Evolutionary conservation across 2,888 invertebrate genomes (phyloP).

Genomic region (Xestia xanthographa): DNA sequence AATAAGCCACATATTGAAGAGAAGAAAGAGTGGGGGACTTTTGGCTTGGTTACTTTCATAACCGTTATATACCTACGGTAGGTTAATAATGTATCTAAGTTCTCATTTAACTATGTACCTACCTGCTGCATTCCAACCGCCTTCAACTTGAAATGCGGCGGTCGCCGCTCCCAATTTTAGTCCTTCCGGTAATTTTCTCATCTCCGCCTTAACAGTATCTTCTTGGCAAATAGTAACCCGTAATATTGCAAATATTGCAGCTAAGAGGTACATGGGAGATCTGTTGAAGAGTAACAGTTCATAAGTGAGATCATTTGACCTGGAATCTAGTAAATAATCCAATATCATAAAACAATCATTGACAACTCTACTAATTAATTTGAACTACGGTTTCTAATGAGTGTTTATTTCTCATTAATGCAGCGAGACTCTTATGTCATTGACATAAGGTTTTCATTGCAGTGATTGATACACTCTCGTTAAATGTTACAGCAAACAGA

Average conservation of each 20-base stretch:
- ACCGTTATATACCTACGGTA: not conserved
- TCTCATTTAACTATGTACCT: not conserved
- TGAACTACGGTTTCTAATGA: not conserved
- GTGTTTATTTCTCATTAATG: slow-evolving; percentile 11
- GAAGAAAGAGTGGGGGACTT: no score
- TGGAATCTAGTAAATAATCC: not conserved
- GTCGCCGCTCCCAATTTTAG: slow-evolving; percentile 79
- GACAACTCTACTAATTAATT: not conserved
- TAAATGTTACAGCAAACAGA: not conserved
- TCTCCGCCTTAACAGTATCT: slow-evolving; percentile 1
- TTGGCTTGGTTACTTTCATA: not conserved
- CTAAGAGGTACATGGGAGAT: not conserved
- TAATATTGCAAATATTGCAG: slow-evolving; percentile 15
- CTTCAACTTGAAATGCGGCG: slow-evolving; percentile 80
- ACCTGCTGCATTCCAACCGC: slow-evolving; percentile 79
- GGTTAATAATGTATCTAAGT: not conserved
- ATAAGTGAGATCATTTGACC: not conserved
- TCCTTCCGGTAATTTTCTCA: slow-evolving; percentile 75
- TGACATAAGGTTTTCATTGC: not conserved
- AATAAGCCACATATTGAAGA: no score
- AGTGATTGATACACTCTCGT: not conserved
- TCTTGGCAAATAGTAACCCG: slow-evolving; percentile 1
- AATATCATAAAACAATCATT: slow-evolving; percentile 13
- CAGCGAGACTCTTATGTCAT: not conserved
- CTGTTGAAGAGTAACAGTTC: slow-evolving; percentile 15